A percentile compares a stretch with the other conserved stretches of the same genome.
phyloP scores from a whole-genome alignment of 2,888 invertebrate species.

The Phyllotreta striolata region DNA sequence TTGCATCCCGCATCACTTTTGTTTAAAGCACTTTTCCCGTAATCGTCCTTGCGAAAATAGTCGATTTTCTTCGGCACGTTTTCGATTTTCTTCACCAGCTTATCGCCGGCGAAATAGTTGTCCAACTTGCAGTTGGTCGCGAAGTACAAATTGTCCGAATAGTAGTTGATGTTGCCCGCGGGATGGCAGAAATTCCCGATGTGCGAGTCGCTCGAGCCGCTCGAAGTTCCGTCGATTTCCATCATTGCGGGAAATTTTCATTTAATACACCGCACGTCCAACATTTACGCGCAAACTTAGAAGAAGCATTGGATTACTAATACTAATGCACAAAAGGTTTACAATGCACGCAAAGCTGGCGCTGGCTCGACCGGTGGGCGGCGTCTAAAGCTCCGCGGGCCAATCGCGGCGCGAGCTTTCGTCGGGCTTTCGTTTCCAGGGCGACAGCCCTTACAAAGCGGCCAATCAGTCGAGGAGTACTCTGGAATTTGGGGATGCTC shows the following conservation, averaged over 20 bases:
- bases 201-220: conserved; percentile 58
- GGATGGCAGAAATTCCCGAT: conserved; percentile 47
- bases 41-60: conserved; percentile 45
- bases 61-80: conserved; percentile 44
- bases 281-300: conserved; percentile 32
- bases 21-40: conserved; percentile 35
- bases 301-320: conserved; percentile 41
- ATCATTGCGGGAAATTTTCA: conserved; percentile 30
- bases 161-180: conserved; percentile 52
- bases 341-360: conserved; percentile 41
- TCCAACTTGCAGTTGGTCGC: conserved; percentile 53
- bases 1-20: conserved; percentile 37
- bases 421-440: conserved; percentile 43
- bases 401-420: conserved; percentile 41
- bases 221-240: conserved; percentile 51
- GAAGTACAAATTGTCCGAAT: conserved; percentile 54
- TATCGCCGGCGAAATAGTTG: conserved; percentile 50
- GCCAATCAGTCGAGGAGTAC: conserved; percentile 45
- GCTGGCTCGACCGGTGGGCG: conserved; percentile 39
- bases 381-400: conserved; percentile 37
- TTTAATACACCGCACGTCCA: conserved; percentile 25
- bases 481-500: conserved; percentile 30
- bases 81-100: conserved; percentile 44
- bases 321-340: conserved; percentile 38
- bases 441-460: conserved; percentile 47